Evolutionary conservation across 2,888 invertebrate species (phyloP).

Genomic region (Ectemnius continuus): DNA sequence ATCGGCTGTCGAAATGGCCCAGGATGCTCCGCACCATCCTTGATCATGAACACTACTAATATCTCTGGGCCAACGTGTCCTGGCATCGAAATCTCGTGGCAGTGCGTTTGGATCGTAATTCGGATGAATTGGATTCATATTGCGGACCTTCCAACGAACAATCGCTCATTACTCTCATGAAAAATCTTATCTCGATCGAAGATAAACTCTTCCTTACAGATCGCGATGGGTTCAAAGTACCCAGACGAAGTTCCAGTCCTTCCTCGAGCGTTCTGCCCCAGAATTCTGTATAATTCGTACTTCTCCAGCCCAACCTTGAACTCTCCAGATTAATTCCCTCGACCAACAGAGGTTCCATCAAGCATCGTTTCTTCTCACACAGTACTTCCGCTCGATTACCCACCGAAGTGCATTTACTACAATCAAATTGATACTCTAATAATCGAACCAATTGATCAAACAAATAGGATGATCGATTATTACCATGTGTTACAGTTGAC

Average conservation of each 20-base stretch:
- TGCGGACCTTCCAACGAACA: constrained; percentile 59
- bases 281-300: constrained; percentile 90
- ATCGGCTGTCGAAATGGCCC: constrained; percentile 93
- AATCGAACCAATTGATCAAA: background rate
- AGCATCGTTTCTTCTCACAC: constrained; percentile 87
- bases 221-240: constrained; percentile 81
- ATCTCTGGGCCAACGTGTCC: constrained; percentile 85
- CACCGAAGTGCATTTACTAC: constrained; percentile 80
- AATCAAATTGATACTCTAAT: background rate
- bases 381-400: constrained; percentile 78
- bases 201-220: constrained; percentile 74
- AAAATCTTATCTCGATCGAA: background rate
- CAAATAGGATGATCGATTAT: constrained; percentile 53
- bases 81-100: constrained; percentile 87
- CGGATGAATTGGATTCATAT: constrained; percentile 81
- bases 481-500: constrained; percentile 89
- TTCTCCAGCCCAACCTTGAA: constrained; percentile 84
- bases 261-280: constrained; percentile 90
- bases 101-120: constrained; percentile 82
- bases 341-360: constrained; percentile 86
- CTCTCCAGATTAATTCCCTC: constrained; percentile 82
- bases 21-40: constrained; percentile 92
- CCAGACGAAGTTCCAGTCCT: constrained; percentile 87
- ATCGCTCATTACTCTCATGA: background rate
- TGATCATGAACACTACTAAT: constrained; percentile 87